These are phyloP conservation scores for Mycalesis mineus DNA, from an alignment of 2,888 invertebrate species.

Conservation along the genomic window DNA sequence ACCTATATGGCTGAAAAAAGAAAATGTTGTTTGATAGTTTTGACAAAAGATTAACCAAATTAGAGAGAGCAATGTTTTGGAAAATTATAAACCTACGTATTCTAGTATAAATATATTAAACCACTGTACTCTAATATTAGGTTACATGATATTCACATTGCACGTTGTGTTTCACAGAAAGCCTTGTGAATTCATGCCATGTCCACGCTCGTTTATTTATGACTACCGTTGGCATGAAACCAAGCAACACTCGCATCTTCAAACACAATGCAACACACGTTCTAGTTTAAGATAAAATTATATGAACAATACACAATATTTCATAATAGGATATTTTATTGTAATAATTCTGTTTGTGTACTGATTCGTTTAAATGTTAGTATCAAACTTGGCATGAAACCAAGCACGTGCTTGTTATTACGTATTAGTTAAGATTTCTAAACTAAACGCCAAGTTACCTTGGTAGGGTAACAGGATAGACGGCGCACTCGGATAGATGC, in stretches of 20 bases:
- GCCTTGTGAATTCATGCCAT: conserved; percentile 10
- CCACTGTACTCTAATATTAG: background rate
- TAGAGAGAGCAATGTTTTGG: too few relatives aligned
- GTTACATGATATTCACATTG: background rate
- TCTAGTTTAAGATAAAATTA: background rate
- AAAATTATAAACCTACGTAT: too few relatives aligned
- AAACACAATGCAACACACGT: conserved; percentile 1
- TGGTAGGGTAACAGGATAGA: too few relatives aligned
- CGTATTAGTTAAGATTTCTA: background rate
- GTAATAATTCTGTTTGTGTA: background rate
- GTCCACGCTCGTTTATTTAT: conserved; percentile 20
- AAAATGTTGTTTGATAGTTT: too few relatives aligned
- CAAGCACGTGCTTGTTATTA: background rate
- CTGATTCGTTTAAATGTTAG: background rate
- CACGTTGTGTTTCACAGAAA: background rate
- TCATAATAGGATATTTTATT: background rate
- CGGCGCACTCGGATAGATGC: too few relatives aligned
- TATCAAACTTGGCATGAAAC: background rate
- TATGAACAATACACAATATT: background rate
- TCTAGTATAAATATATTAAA: background rate
- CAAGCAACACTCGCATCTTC: conserved; percentile 13
- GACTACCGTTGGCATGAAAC: conserved; percentile 19
- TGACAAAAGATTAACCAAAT: too few relatives aligned
- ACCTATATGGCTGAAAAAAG: too few relatives aligned
- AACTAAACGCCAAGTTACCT: too few relatives aligned